These are phyloP conservation scores for Microplitis mediator DNA, from an alignment of 1,140 invertebrate species.

Conservation along the genomic window DNA sequence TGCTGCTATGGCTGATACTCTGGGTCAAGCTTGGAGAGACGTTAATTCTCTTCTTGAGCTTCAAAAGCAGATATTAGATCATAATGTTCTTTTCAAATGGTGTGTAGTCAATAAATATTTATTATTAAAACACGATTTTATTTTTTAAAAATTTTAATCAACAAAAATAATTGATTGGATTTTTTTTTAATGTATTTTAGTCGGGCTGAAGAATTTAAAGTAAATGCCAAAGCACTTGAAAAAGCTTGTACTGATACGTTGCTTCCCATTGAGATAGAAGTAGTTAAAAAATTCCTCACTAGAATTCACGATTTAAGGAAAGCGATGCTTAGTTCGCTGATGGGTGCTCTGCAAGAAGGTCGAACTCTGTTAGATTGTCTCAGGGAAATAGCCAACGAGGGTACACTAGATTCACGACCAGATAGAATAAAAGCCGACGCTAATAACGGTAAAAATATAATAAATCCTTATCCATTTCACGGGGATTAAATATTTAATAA, in stretches of 20 bases:
- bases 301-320: constrained; percentile 71
- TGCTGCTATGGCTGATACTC: constrained; percentile 88
- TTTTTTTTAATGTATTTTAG: constrained; percentile 51
- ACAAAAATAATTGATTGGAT: background rate
- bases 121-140: background rate
- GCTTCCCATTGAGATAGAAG: constrained; percentile 72
- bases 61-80: constrained; percentile 77
- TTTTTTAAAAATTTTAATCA: no score
- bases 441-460: constrained; percentile 61
- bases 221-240: constrained; percentile 73
- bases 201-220: constrained; percentile 72
- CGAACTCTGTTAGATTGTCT: constrained; percentile 75
- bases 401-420: constrained; percentile 77
- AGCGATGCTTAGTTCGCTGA: constrained; percentile 76
- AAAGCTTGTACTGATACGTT: constrained; percentile 68
- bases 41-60: constrained; percentile 81
- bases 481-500: background rate
- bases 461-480: background rate
- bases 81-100: constrained; percentile 76
- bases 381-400: constrained; percentile 69
- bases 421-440: constrained; percentile 70
- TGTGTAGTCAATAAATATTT: constrained; percentile 36
- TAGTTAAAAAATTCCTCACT: constrained; percentile 69
- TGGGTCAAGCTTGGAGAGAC: constrained; percentile 87
- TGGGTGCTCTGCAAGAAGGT: constrained; percentile 79